Evolutionary conservation across 2,888 invertebrate species (phyloP).

Genomic region (Nymphalis urticae): DNA sequence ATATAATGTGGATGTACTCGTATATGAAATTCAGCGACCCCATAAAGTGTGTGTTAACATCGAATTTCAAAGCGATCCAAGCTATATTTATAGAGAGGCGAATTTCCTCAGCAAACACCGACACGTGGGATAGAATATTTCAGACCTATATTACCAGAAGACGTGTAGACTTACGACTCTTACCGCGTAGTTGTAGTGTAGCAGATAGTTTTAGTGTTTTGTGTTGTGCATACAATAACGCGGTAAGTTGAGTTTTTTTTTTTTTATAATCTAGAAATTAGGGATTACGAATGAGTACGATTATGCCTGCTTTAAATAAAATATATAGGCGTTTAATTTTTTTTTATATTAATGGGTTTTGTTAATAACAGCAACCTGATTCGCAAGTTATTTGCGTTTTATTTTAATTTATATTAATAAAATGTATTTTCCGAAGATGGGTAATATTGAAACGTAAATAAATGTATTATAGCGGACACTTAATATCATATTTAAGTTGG

Average conservation of each 20-base stretch:
- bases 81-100: constrained; percentile 43
- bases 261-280: too few relatives aligned
- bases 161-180: constrained; percentile 42
- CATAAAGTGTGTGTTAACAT: constrained; percentile 40
- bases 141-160: constrained; percentile 46
- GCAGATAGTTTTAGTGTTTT: constrained; percentile 30
- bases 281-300: too few relatives aligned
- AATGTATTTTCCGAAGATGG: too few relatives aligned
- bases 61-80: constrained; percentile 38
- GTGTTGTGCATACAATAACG: constrained; percentile 32
- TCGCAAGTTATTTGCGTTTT: too few relatives aligned
- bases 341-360: too few relatives aligned
- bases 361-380: too few relatives aligned
- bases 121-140: constrained; percentile 43
- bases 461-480: too few relatives aligned
- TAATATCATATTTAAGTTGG: too few relatives aligned
- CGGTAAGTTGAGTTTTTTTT: constrained; percentile 32
- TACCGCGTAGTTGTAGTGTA: constrained; percentile 36
- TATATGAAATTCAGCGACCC: constrained; percentile 25
- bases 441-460: too few relatives aligned
- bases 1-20: background rate
- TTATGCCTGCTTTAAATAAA: too few relatives aligned
- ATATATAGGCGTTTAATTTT: too few relatives aligned
- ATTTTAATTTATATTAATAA: too few relatives aligned
- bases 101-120: constrained; percentile 39